Evolutionary conservation across 1,140 invertebrate species (phyloP), one percentile per base, ranked within the genome.

Genomic region (Ctenoplectra terminalis): DNA sequence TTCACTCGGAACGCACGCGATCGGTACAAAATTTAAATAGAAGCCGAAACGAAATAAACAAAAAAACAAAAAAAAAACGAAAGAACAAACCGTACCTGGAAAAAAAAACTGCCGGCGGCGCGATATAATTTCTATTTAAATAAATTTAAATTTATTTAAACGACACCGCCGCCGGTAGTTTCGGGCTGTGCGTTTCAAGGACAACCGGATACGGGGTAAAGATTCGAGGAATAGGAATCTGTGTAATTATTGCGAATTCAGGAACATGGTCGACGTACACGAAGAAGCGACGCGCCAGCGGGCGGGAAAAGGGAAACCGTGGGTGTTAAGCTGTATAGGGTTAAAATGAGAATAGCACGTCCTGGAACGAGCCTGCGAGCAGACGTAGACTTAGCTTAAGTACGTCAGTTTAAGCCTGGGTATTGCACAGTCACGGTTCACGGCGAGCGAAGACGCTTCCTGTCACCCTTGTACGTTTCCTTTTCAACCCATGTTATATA

Each of bases 401-500:
- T 82, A 77, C 79, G 82, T 83, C 86, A 83, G 85, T 87, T 90
- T 90, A 88, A 90, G 79, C 85, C 66, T 15, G 34, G 69, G 58
- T 88, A 84, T 87, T 69, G 79, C 70, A 31, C 40, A 82, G 79
- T 84, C 79, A 76, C 56, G 83, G 72, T 67, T 76, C 75, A 67
- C 58, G 69, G 8, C 64, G 34, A 34, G 63, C 73, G 43, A 48
- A 54, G 81, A 70, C 69, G 61, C 72, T 82, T 85, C 83, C 58
- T 77, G 66, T 73, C 71, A 50, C 67, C n/a, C 43, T 71, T 37
- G 1, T 61, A 34, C 70, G 37, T 67, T 67, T 74, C 71, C 56
- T 31, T 50, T 15, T 17, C 20, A 20, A 1, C 29, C 20, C 37
- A 37, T 76, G 66, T 73, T 64, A 48, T 66, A 17, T 31, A 37